These are phyloP conservation scores for Eulemur albifrons DNA, from an alignment of 2,797 vertebrate species.

Conservation along the genomic window DNA sequence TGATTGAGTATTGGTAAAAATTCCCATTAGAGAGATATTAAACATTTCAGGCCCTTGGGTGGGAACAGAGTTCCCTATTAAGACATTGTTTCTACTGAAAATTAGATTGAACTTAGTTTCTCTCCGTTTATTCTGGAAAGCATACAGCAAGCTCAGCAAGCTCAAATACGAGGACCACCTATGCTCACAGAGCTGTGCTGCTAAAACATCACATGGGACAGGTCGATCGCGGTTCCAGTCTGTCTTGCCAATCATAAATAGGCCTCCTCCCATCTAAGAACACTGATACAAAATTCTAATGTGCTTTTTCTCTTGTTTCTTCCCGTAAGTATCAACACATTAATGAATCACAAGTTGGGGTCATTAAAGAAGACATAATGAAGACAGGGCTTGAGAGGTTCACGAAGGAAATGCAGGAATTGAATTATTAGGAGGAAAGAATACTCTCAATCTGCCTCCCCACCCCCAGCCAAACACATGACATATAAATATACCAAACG, in stretches of 20 bases:
- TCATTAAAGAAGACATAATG: background rate
- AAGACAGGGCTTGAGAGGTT: background rate
- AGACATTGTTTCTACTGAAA: background rate
- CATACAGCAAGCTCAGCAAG: background rate
- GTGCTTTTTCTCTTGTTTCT: background rate
- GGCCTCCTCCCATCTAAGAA: background rate
- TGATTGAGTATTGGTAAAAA: background rate
- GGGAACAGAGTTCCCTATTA: background rate
- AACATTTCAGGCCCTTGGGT: background rate
- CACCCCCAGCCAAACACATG: background rate
- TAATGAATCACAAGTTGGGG: background rate
- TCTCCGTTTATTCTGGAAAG: background rate
- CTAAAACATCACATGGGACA: background rate
- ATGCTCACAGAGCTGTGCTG: rapidly evolving
- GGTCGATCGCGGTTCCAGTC: background rate
- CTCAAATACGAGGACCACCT: background rate
- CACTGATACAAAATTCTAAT: background rate
- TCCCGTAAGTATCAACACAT: background rate
- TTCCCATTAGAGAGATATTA: background rate
- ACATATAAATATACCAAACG: background rate
- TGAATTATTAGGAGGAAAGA: background rate
- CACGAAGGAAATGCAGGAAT: background rate
- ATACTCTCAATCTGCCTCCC: background rate
- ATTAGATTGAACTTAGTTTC: background rate
- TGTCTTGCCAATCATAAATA: background rate